These are phyloP conservation scores for Florisuga fusca DNA, from an alignment of 2,797 vertebrate species.

Conservation along the genomic window DNA sequence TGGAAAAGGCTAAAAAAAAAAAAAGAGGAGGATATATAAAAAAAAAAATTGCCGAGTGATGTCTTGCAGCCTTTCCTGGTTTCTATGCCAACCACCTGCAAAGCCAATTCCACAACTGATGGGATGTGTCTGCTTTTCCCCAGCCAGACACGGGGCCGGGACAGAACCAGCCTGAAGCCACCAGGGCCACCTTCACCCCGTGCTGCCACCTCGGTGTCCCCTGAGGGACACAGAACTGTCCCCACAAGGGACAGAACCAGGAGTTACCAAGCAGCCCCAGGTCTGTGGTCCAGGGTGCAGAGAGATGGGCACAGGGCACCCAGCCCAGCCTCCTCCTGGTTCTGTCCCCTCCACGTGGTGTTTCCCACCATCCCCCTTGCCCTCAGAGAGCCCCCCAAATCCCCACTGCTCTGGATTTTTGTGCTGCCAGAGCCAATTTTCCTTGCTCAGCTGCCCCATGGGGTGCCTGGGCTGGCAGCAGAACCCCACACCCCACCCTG, in stretches of 20 bases:
- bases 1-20: background rate
- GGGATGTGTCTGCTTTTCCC: slow-evolving; percentile 6
- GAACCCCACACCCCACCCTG: background rate
- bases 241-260: background rate
- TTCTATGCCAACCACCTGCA: slow-evolving; percentile 62
- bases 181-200: background rate
- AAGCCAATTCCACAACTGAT: background rate
- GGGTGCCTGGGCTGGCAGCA: background rate
- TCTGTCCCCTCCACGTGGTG: background rate
- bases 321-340: background rate
- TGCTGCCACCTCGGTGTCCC: background rate
- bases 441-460: background rate
- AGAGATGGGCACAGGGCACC: no score
- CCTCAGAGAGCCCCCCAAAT: background rate
- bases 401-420: background rate
- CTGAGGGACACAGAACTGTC: fast-evolving
- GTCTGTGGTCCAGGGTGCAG: fast-evolving
- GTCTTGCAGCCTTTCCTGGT: background rate
- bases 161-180: background rate
- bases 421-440: fast-evolving
- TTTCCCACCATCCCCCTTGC: background rate
- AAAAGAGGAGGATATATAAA: background rate
- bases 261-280: background rate
- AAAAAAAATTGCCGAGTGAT: background rate
- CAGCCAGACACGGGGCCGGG: background rate